Percentiles rank a stretch among this genome's conserved stretches.
Conservation (phyloP, 2,888 invertebrate genomes). For the Platerodrilus igneus region DNA sequence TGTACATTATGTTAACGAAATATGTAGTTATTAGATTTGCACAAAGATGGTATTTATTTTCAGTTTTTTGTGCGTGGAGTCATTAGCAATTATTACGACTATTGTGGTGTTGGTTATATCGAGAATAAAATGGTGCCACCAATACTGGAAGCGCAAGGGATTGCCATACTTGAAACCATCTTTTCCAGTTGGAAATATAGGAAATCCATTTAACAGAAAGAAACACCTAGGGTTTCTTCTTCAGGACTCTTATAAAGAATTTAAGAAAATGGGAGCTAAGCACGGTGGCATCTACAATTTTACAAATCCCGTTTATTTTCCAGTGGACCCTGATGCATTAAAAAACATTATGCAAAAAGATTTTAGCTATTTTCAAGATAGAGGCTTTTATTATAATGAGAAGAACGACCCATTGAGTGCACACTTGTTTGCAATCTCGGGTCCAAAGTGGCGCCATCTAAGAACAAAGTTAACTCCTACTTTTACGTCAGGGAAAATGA, state of each 20-base stretch:
- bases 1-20: too few relatives aligned
- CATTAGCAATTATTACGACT: too few relatives aligned
- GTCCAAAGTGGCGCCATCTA: background rate
- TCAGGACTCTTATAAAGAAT: constrained; percentile 11
- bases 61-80: too few relatives aligned
- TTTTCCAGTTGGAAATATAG: background rate
- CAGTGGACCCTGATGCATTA: constrained; percentile 34
- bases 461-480: constrained; percentile 1
- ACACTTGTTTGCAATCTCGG: background rate
- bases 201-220: background rate
- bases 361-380: constrained; percentile 56
- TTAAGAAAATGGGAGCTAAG: constrained; percentile 25
- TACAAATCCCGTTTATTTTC: constrained; percentile 37
- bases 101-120: too few relatives aligned
- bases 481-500: constrained; percentile 1
- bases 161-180: background rate
- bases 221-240: background rate
- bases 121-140: background rate
- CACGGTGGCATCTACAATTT: constrained; percentile 43
- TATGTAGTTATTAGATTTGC: too few relatives aligned
- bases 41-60: too few relatives aligned
- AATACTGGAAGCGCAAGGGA: constrained; percentile 1
- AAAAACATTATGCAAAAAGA: constrained; percentile 55
- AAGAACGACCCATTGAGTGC: constrained; percentile 52
- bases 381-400: constrained; percentile 42